phyloP scores from a whole-genome alignment of 2,797 vertebrate species.

The Chrosomus eos region DNA sequence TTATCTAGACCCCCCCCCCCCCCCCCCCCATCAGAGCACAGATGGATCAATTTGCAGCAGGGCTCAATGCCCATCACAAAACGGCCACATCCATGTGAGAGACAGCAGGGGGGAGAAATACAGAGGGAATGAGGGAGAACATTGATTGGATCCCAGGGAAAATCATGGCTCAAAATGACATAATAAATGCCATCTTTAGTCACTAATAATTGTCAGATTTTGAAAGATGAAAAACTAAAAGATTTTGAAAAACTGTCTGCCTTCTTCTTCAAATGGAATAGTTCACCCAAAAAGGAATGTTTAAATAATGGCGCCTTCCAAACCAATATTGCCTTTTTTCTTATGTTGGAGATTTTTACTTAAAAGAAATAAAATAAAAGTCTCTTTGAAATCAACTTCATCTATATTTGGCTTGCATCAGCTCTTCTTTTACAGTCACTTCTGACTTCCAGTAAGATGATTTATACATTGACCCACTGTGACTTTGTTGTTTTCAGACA shows the following conservation, averaged over 20 bases:
- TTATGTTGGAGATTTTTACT: background rate
- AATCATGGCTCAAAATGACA: constrained; percentile 18
- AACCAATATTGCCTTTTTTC: background rate
- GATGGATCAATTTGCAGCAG: constrained; percentile 65
- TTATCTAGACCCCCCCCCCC: constrained; percentile 37
- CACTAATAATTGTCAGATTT: constrained; percentile 5
- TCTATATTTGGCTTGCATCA: background rate
- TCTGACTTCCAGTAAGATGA: background rate
- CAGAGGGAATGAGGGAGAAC: constrained; percentile 6
- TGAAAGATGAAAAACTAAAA: background rate
- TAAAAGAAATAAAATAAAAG: background rate
- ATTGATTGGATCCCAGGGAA: constrained; percentile 19
- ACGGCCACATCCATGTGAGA: constrained; percentile 44
- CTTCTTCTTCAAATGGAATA: background rate
- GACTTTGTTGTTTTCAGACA: constrained; percentile 72
- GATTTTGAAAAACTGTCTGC: background rate
- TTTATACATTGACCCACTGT: background rate
- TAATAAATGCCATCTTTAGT: constrained; percentile 24
- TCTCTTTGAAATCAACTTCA: background rate
- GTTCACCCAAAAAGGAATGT: background rate
- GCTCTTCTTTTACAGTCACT: background rate
- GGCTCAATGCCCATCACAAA: constrained; percentile 59
- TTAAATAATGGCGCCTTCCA: background rate
- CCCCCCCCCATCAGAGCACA: constrained; percentile 56
- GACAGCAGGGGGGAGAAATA: constrained; percentile 27